Conservation (phyloP, 2,888 invertebrate genomes). For the Schrankia costaestrigalis region DNA sequence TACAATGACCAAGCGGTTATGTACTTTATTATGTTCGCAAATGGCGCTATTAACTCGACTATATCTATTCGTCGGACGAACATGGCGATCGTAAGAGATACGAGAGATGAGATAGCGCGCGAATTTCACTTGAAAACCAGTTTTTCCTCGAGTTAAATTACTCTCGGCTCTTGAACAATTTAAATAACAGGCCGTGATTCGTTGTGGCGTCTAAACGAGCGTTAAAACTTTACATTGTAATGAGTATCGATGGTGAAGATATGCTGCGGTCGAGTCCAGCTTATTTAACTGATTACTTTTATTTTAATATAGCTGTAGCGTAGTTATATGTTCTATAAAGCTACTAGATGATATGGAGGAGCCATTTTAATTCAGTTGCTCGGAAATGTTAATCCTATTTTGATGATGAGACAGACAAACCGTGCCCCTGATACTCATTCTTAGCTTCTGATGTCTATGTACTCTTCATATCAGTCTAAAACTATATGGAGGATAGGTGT, state of each 20-base stretch:
- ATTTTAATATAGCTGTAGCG: no score
- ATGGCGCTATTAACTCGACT: constrained; percentile 41
- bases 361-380: no score
- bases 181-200: constrained; percentile 60
- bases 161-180: constrained; percentile 54
- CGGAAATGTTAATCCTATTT: no score
- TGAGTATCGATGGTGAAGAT: constrained; percentile 46
- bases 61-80: constrained; percentile 35
- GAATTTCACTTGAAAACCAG: constrained; percentile 54
- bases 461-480: no score
- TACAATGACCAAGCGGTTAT: constrained; percentile 50
- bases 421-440: no score
- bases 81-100: constrained; percentile 41
- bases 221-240: constrained; percentile 56
- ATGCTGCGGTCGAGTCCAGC: constrained; percentile 28
- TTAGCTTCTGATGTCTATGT: no score
- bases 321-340: no score
- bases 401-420: no score
- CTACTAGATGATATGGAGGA: no score
- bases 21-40: constrained; percentile 42
- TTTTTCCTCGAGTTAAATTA: constrained; percentile 55
- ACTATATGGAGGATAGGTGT: no score
- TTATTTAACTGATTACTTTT: constrained; percentile 41
- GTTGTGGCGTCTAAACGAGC: constrained; percentile 51
- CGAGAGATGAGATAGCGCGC: constrained; percentile 51